A percentile compares a stretch with the other conserved stretches of the same genome.
These are phyloP conservation scores for Hemibagrus wyckioides DNA, from an alignment of 2,113 vertebrate species.

Conservation along the genomic window DNA sequence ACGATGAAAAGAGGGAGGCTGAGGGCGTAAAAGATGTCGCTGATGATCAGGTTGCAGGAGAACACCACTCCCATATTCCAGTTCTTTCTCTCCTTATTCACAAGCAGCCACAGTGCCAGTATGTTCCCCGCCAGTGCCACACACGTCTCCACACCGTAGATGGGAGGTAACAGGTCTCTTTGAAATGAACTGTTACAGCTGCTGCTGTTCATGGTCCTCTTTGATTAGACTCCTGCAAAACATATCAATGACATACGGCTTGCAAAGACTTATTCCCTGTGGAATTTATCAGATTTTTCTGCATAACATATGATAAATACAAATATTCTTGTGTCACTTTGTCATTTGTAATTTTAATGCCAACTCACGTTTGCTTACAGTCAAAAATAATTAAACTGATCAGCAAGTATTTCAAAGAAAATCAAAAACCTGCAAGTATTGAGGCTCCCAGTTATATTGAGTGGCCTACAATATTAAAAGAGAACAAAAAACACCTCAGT, in stretches of 20 bases:
- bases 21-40: slow-evolving; percentile 76
- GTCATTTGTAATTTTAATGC: background rate
- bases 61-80: slow-evolving; percentile 78
- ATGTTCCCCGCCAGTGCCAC: slow-evolving; percentile 68
- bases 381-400: too few species aligned
- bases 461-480: too few species aligned
- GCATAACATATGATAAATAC: background rate
- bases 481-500: too few species aligned
- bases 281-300: too few species aligned
- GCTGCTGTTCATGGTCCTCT: slow-evolving; percentile 33
- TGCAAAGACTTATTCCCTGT: background rate
- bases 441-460: too few species aligned
- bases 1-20: slow-evolving; percentile 73
- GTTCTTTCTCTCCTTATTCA: slow-evolving; percentile 58
- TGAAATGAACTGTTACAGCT: slow-evolving; percentile 48
- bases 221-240: slow-evolving; percentile 9
- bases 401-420: too few species aligned
- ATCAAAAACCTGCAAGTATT: too few species aligned
- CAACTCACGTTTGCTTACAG: background rate
- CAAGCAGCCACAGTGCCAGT: slow-evolving; percentile 70
- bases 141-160: slow-evolving; percentile 66
- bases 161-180: slow-evolving; percentile 55
- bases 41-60: slow-evolving; percentile 77
- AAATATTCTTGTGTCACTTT: background rate
- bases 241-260: background rate